A percentile compares a stretch with the other conserved stretches of the same genome.
Evolutionary conservation across 2,797 vertebrate species (phyloP).

Genomic region (Psittacula echo): DNA sequence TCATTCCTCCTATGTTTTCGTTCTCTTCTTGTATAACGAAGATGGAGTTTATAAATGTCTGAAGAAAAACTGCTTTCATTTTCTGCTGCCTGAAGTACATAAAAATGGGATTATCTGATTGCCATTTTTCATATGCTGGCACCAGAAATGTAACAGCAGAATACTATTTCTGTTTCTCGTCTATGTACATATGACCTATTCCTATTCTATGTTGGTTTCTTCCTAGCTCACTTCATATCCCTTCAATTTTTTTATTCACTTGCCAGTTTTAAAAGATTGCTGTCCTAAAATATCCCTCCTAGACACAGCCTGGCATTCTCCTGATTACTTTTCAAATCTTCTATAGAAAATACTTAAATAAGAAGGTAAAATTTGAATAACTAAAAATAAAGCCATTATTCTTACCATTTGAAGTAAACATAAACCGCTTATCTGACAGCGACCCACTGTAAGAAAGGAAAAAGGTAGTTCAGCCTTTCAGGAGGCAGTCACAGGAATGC

Average conservation of each 20-base stretch:
- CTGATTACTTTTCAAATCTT: constrained; percentile 13
- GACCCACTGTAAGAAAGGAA: constrained; percentile 83
- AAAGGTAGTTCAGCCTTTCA: constrained; percentile 11
- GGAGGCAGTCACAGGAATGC: not conserved
- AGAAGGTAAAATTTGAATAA: not conserved
- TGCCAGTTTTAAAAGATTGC: not conserved
- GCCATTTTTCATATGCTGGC: constrained; percentile 50
- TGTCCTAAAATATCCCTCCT: constrained; percentile 43
- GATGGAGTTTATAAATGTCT: constrained; percentile 32
- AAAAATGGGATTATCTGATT: constrained; percentile 36
- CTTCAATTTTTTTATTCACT: constrained; percentile 27
- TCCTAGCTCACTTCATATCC: constrained; percentile 16
- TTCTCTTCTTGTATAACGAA: not conserved
- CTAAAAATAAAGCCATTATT: constrained; percentile 33
- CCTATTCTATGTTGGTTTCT: not conserved
- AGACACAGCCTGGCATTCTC: constrained; percentile 16
- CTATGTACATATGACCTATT: constrained; percentile 15
- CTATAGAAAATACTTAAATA: constrained; percentile 1
- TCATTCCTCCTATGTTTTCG: constrained; percentile 5
- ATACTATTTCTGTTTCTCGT: constrained; percentile 33
- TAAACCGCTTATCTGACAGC: constrained; percentile 85
- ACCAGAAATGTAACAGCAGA: constrained; percentile 42
- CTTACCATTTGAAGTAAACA: constrained; percentile 87
- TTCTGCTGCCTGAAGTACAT: constrained; percentile 9
- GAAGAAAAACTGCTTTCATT: constrained; percentile 47